These are phyloP conservation scores for Cydia pomonella DNA, from an alignment of 1,140 invertebrate genomes.

Conservation along the genomic window DNA sequence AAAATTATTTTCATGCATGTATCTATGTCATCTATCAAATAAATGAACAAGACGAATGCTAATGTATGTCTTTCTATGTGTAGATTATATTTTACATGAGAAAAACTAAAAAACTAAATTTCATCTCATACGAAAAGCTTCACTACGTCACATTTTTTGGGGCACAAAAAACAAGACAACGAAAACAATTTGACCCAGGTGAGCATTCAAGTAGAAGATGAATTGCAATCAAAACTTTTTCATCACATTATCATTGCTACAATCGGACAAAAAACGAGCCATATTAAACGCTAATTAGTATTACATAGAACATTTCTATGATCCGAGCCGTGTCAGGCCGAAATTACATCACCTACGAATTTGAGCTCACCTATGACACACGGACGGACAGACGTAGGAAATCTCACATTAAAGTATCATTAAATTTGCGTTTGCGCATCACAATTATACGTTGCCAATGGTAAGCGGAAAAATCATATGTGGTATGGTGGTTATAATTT, in stretches of 20 bases:
- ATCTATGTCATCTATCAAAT: too few species aligned
- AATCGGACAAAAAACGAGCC: neutral
- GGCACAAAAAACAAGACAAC: too few species aligned
- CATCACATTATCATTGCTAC: neutral
- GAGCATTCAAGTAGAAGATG: neutral
- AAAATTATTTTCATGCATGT: too few species aligned
- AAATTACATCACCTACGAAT: conserved; percentile 38
- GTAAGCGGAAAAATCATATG: conserved; percentile 11
- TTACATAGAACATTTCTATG: conserved; percentile 6
- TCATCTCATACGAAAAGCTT: too few species aligned
- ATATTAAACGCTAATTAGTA: conserved; percentile 1
- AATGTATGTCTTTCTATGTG: too few species aligned
- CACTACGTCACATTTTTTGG: too few species aligned
- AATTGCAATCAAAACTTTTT: neutral
- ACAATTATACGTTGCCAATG: conserved; percentile 27
- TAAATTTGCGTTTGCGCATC: conserved; percentile 40
- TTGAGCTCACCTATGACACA: conserved; percentile 52
- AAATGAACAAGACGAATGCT: too few species aligned
- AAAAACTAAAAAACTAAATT: too few species aligned
- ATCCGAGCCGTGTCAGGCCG: neutral
- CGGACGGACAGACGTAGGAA: conserved; percentile 40
- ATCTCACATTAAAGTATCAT: conserved; percentile 54
- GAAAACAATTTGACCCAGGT: too few species aligned
- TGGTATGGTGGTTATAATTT: neutral
- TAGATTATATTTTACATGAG: too few species aligned